These are phyloP conservation scores for Caenorhabditis panamensis DNA, from an alignment of 2,888 invertebrate genomes.

Conservation along the genomic window DNA sequence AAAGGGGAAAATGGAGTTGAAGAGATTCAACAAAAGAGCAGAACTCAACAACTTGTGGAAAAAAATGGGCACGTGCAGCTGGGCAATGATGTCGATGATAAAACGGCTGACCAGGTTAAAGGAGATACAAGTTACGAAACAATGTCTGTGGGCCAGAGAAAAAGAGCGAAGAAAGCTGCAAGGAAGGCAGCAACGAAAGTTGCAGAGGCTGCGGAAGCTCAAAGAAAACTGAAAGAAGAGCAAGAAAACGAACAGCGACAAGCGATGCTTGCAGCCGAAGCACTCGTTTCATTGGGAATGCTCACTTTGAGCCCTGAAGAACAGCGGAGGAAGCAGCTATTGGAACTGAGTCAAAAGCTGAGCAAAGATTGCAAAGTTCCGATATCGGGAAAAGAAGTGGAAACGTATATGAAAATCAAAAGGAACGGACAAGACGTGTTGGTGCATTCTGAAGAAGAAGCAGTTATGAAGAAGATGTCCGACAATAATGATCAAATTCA, in stretches of 20 bases:
- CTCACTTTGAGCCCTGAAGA: neutral
- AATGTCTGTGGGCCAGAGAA: slow-evolving; percentile 14
- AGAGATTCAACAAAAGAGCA: too few relatives aligned
- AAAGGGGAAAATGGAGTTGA: neutral
- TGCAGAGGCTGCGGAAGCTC: neutral
- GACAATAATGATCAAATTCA: neutral
- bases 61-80: too few relatives aligned
- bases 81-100: too few relatives aligned
- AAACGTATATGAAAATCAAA: neutral
- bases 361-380: neutral
- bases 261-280: slow-evolving; percentile 7
- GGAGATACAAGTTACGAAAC: neutral
- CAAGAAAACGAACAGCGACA: neutral
- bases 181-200: slow-evolving; percentile 26
- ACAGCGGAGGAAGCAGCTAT: too few relatives aligned
- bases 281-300: neutral
- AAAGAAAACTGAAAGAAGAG: neutral
- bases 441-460: neutral
- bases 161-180: slow-evolving; percentile 19
- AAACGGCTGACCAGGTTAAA: neutral
- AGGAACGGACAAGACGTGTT: neutral
- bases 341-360: too few relatives aligned
- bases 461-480: neutral
- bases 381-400: neutral
- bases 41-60: too few relatives aligned